These are phyloP conservation scores for Acyrthosiphon pisum DNA, from an alignment of 1,140 invertebrate genomes.

Conservation along the genomic window DNA sequence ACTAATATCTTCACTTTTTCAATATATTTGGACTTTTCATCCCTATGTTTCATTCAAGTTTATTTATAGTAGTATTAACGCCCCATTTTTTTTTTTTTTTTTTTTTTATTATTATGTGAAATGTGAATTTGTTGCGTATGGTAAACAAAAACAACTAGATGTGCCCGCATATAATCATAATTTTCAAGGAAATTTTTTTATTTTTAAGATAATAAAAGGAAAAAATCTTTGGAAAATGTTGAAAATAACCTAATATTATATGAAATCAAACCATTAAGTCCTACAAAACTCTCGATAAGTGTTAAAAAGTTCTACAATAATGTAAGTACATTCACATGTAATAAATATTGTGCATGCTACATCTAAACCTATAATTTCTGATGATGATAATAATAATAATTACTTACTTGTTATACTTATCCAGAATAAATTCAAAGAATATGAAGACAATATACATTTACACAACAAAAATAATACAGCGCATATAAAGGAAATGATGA, in stretches of 20 bases:
- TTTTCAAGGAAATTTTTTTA: not conserved
- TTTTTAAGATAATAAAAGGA: slow-evolving; percentile 43
- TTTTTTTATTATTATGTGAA: not conserved
- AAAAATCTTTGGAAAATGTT: not conserved
- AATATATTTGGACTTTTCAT: not conserved
- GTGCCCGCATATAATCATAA: not conserved
- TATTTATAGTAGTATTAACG: not conserved
- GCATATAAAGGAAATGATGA: not conserved
- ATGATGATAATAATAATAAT: not conserved
- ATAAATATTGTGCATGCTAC: slow-evolving; percentile 26
- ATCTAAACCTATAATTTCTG: not conserved
- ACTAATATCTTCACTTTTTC: not conserved
- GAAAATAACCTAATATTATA: slow-evolving; percentile 21
- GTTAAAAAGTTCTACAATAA: slow-evolving; percentile 53
- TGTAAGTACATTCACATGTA: slow-evolving; percentile 39
- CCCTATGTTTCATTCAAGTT: not conserved
- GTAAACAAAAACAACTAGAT: not conserved
- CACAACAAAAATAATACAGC: not conserved
- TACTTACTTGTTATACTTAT: not conserved
- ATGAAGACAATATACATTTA: slow-evolving; percentile 41
- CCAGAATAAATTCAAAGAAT: slow-evolving; percentile 42
- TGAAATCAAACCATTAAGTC: slow-evolving; percentile 46
- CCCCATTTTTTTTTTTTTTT: not conserved
- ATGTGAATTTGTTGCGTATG: not conserved
- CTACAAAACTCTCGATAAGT: slow-evolving; percentile 44